Evolutionary conservation across 2,888 invertebrate genomes (phyloP).

Genomic region (Arrhopalites spinosus): DNA sequence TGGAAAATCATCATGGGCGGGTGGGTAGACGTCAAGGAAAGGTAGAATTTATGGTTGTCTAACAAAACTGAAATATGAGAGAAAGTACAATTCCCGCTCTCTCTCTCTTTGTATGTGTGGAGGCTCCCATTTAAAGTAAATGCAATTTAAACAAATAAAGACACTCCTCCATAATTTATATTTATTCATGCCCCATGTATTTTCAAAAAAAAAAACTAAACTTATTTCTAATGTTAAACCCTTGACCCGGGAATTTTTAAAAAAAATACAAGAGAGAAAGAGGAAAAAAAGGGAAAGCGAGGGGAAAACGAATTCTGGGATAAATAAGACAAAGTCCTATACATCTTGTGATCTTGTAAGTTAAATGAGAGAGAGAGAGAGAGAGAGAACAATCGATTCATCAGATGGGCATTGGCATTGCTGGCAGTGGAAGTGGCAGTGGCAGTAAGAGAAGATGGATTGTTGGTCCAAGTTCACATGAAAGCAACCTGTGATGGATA

Average conservation of each 20-base stretch:
- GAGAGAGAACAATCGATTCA: background rate
- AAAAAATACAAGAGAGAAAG: background rate
- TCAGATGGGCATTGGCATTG: too few relatives aligned
- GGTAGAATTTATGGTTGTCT: too few relatives aligned
- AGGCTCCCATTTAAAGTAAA: too few relatives aligned
- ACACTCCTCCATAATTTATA: background rate
- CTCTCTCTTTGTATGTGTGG: too few relatives aligned
- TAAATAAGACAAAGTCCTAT: background rate
- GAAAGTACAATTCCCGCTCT: too few relatives aligned
- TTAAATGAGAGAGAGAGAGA: background rate
- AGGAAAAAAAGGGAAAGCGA: background rate
- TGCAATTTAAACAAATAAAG: too few relatives aligned
- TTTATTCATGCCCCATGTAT: background rate
- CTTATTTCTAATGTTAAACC: background rate
- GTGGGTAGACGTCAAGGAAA: too few relatives aligned
- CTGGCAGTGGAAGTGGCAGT: background rate
- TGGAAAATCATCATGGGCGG: too few relatives aligned
- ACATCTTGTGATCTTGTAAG: background rate
- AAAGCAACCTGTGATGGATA: slow-evolving; percentile 7
- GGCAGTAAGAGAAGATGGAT: background rate
- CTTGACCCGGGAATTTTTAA: background rate
- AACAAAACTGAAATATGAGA: too few relatives aligned
- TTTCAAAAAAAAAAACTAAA: too few relatives aligned
- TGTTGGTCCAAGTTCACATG: background rate
- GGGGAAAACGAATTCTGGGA: background rate